Conservation (phyloP, 2,113 vertebrate species). For the Erythrolamprus reginae region DNA sequence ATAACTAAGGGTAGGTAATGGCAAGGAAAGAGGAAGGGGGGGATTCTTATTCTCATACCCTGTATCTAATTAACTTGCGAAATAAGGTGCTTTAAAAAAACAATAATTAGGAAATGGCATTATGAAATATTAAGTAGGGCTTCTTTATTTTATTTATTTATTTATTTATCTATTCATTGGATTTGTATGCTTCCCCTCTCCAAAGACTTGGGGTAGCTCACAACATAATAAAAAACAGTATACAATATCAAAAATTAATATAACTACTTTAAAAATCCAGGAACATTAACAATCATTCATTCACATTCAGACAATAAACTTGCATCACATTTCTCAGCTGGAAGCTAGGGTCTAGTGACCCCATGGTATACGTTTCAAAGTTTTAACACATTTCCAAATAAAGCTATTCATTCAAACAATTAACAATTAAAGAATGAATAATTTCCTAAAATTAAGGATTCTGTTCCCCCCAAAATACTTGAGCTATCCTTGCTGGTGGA, state of each 20-base stretch:
- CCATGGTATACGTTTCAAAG: background rate
- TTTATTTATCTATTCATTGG: too few relatives aligned
- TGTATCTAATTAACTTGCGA: background rate
- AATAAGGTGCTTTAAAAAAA: background rate
- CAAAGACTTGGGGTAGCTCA: too few relatives aligned
- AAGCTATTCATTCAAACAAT: slow-evolving; percentile 49
- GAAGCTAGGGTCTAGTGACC: too few relatives aligned
- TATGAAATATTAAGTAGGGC: background rate
- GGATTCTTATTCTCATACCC: background rate
- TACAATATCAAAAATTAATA: too few relatives aligned
- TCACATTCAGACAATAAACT: too few relatives aligned
- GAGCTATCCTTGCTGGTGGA: background rate
- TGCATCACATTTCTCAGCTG: too few relatives aligned
- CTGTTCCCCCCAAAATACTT: too few relatives aligned
- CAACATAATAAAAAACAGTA: too few relatives aligned
- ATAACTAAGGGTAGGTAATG: background rate
- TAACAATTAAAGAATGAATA: slow-evolving; percentile 48
- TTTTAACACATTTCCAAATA: background rate
- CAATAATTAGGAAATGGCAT: background rate
- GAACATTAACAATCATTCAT: too few relatives aligned
- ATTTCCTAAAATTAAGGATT: background rate
- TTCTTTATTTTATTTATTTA: too few relatives aligned
- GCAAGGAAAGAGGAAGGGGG: background rate
- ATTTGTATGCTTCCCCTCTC: too few relatives aligned
- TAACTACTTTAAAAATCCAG: too few relatives aligned